These are phyloP conservation scores for Penaeus chinensis DNA, from an alignment of 1,140 invertebrate genomes.

Conservation along the genomic window DNA sequence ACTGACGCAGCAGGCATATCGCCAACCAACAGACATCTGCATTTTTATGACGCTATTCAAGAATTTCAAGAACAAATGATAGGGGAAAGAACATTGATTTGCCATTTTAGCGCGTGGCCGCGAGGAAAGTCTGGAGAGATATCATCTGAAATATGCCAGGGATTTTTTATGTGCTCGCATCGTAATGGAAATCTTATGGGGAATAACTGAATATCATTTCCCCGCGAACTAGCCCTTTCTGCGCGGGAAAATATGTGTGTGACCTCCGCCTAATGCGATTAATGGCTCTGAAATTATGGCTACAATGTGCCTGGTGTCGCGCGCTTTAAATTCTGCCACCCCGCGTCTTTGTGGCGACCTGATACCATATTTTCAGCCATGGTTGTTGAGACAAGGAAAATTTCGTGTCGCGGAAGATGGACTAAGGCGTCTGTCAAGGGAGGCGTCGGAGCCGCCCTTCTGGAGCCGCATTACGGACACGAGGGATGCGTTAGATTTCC, in stretches of 20 bases:
- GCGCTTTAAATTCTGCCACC: slow-evolving; percentile 36
- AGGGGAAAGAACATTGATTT: slow-evolving; percentile 45
- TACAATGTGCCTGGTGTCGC: slow-evolving; percentile 48
- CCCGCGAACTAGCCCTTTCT: slow-evolving; percentile 15
- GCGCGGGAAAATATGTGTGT: slow-evolving; percentile 35
- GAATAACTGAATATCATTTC: slow-evolving; percentile 53
- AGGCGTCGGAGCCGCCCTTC: no score
- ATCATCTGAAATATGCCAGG: slow-evolving; percentile 56
- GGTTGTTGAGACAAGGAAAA: slow-evolving; percentile 42
- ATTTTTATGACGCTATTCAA: slow-evolving; percentile 39
- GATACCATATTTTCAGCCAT: slow-evolving; percentile 47
- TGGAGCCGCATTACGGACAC: no score
- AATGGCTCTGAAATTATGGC: slow-evolving; percentile 57
- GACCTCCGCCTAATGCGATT: slow-evolving; percentile 53
- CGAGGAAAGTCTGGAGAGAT: slow-evolving; percentile 24
- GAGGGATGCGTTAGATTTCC: no score
- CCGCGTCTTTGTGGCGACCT: slow-evolving; percentile 39
- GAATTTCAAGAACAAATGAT: slow-evolving; percentile 52
- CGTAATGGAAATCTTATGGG: slow-evolving; percentile 57
- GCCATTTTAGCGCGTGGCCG: slow-evolving; percentile 22
- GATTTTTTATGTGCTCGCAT: slow-evolving; percentile 44
- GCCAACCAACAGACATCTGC: slow-evolving; percentile 42
- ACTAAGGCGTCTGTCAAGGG: no score
- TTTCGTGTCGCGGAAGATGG: background rate
- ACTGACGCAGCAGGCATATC: slow-evolving; percentile 14